Base-by-base conservation (phyloP, 2,888 invertebrate species). In the Hyposoter dolosus region DNA sequence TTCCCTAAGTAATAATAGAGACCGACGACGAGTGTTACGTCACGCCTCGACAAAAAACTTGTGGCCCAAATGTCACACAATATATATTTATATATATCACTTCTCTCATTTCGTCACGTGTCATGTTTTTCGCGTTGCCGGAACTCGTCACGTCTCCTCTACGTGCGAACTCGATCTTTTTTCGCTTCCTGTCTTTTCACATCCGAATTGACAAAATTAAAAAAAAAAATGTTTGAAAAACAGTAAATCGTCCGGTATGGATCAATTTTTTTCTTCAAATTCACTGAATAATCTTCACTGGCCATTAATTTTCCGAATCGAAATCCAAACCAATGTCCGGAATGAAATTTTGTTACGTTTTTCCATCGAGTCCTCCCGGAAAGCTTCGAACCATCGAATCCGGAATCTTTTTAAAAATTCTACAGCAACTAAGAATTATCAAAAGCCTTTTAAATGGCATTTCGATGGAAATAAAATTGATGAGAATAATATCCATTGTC, bases 1-100 rank as follows among this genome's bases (percentile, higher is more conserved):
- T 85, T 87, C 83, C 83, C 85, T 82, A 78, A 88, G 88, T 84
- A 87, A 89, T 88, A 88, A 89, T 89, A 89, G 87, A 81, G 84
- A 82, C 35, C 78, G 40, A 35, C 40, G 60, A 65, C 75, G 80
- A 72, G 66, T 56, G 78, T 87, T 88, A 80, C 87, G 87, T 87
- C 87, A 88, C 84, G 63, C 68, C 75, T 45, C 47, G 19, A 56
- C 35, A 56, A 72, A 75, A 69, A 69, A 80, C 32, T 12, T 32
- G 50, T 47, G 56, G 32, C 43, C 50, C 75, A 43, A 72, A 68
- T 66, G 75, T 50, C 66, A 65, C 66, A 53, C 72, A 77, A 60
- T 60, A 81, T 56, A 53, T 56, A 69, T 71, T 76, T 77, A 65
- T 74, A 82, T 66, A 60, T 65, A 47, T 4, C 0, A 40, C 9